Base-by-base conservation (phyloP, 2,113 vertebrate species). In the Oriolus oriolus region DNA sequence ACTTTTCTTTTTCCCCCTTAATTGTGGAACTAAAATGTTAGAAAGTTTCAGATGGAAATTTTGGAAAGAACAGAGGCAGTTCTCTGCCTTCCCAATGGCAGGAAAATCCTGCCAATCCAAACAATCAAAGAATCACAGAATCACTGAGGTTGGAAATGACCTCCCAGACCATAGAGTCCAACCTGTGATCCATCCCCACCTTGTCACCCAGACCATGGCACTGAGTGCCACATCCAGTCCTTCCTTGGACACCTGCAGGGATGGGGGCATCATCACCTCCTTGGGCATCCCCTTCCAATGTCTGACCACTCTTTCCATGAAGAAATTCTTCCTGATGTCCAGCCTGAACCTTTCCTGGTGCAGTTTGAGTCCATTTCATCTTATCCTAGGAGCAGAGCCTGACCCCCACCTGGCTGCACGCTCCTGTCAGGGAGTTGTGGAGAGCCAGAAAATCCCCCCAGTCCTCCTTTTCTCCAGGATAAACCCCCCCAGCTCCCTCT, bases 91-190 rank as follows among this genome's bases (percentile, higher is more conserved):
- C 13, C 26, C 24, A 75, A 5, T 23, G 66, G 7, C 56, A 78
- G 64, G 56, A 75, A 91, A 84, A 70, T 21, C 35, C 61, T 83
- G 24, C 13, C 35, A 71, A n/a, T 39, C 22, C 27, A 69, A 22
- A 41, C 20, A 52, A 52, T 37, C 27, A 30, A 42, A 57, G 50
- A 59, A 59, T 5, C 14, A 2, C 37, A 33, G 15, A 2, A 52
- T 26, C 15, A 0, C 4, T 11, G 15, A 28, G 18, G 45, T 0
- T 60, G 84, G 45, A 8, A 69, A 53, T 0, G 3, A 0, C 7
- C 27, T 77, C 15, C 39, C 12, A 23, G 45, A 0, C 14, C 53
- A 27, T 0, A 0, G 0, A 60, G 33, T 2, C 3, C 44, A 1
- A 59, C 3, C 61, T 52, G 44, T 68, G 31, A 5, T 22, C 0